phyloP scores from a whole-genome alignment of 1,140 invertebrate genomes.

The Microplitis demolitor region DNA sequence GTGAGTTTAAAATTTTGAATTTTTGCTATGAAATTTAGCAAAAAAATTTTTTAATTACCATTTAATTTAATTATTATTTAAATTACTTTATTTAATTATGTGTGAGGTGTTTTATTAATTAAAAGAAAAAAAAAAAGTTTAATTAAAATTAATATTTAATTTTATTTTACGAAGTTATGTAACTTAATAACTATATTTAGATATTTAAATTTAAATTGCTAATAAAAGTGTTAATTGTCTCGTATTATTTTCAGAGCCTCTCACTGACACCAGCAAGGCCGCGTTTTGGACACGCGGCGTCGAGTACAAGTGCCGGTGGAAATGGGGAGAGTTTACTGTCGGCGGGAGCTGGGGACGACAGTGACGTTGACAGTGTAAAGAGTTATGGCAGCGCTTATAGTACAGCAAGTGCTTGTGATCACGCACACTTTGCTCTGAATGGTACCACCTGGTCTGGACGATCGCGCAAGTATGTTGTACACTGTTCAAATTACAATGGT shows the following conservation, averaged over 20 bases:
- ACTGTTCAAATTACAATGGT: constrained; percentile 78
- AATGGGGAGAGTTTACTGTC: constrained; percentile 26
- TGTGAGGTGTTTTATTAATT: too few species aligned
- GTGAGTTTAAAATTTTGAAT: constrained; percentile 27
- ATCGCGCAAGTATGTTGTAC: constrained; percentile 74
- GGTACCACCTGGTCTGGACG: constrained; percentile 74
- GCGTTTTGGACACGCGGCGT: constrained; percentile 40
- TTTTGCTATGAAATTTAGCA: too few species aligned
- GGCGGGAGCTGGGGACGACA: constrained; percentile 62
- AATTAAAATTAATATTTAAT: not conserved
- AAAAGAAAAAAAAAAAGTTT: not conserved
- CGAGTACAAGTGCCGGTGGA: constrained; percentile 41
- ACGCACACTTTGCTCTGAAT: constrained; percentile 79
- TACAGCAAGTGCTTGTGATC: constrained; percentile 73
- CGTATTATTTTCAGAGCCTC: constrained; percentile 51
- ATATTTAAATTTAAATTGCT: not conserved
- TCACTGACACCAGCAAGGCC: constrained; percentile 59
- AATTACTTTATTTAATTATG: too few species aligned
- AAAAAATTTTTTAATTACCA: not conserved
- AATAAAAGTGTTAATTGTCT: too few species aligned
- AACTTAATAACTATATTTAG: not conserved
- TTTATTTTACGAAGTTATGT: not conserved
- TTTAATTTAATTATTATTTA: too few species aligned
- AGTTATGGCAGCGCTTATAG: constrained; percentile 77
- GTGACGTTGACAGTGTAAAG: constrained; percentile 77